Base-by-base conservation (phyloP, 1,140 invertebrate species). In the Drosophila oshimai region DNA sequence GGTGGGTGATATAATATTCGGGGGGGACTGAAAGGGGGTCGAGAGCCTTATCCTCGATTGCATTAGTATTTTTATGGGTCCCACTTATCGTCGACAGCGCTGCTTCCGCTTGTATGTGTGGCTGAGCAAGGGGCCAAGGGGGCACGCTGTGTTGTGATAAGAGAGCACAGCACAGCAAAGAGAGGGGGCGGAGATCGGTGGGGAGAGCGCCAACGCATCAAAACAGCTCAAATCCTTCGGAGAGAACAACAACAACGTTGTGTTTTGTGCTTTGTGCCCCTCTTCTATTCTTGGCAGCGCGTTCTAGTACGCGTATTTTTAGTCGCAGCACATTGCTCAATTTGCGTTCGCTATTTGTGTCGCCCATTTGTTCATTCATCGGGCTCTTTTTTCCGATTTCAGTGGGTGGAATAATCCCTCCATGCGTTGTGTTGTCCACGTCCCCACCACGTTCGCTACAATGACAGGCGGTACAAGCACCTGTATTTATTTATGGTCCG, bases 401-500 rank as follows among this genome's bases (percentile, higher is more conserved):
- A 53, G 67, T 79, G 69, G 79, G 79, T 53, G 55, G 47, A 31
- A 33, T 36, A 36, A 75, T 51, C 47, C 68, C 50, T 29, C 24
- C 42, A 26, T 31, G 39, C 44, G 67, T 58, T 71, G 76, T 77
- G 67, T 58, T 71, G 76, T 77, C 78, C 74, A 83, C 78, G 69
- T 83, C 73, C 41, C 13, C 41, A 44, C 5, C 15, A 15, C 22
- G 22, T 13, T 44, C 7, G 51, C 47, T 36, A 64, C 49, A 64
- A 44, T 44, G 41, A 22, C 46, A 34, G 44, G 22, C 41, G 24
- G 31, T 45, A 37, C 41, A 18, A 69, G 61, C 79, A 70, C 62
- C 62, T 80, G 71, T 84, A 79, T 86, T 84, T 84, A 86, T 86
- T 86, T 84, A 86, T 86, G 80, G 80, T 74, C 42, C 61, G 79